Percentiles rank a stretch among this genome's conserved stretches.
phyloP scores from a whole-genome alignment of 2,888 invertebrate species.

The Brassicogethes aeneus region DNA sequence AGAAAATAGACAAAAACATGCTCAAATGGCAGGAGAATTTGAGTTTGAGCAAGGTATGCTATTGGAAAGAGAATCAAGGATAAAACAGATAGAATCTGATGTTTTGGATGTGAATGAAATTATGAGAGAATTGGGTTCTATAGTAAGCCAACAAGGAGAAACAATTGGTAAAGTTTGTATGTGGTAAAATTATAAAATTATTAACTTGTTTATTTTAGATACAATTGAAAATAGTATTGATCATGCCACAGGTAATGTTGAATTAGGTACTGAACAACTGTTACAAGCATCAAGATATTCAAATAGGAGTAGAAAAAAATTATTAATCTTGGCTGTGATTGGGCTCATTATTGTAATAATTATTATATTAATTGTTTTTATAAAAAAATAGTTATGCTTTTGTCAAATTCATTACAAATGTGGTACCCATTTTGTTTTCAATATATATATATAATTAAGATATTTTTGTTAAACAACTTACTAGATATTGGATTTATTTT shows the following conservation, averaged over 20 bases:
- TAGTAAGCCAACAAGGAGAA: slow-evolving; percentile 65
- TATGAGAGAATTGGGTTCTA: slow-evolving; percentile 63
- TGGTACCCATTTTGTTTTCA: too few species aligned
- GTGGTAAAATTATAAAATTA: slow-evolving; percentile 5
- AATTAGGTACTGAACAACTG: slow-evolving; percentile 68
- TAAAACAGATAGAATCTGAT: slow-evolving; percentile 71
- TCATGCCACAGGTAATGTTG: slow-evolving; percentile 63
- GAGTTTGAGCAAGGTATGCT: slow-evolving; percentile 75
- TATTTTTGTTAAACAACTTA: too few species aligned
- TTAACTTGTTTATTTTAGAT: slow-evolving; percentile 47
- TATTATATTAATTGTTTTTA: slow-evolving; percentile 58
- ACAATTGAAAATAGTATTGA: slow-evolving; percentile 78
- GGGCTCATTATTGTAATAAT: slow-evolving; percentile 57
- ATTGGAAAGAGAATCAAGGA: slow-evolving; percentile 69
- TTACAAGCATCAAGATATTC: slow-evolving; percentile 75
- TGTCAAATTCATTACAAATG: too few species aligned
- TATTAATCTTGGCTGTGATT: slow-evolving; percentile 60
- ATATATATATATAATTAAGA: too few species aligned
- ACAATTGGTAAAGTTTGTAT: slow-evolving; percentile 50
- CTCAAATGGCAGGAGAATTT: slow-evolving; percentile 46
- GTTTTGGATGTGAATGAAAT: slow-evolving; percentile 77
- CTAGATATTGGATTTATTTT: too few species aligned
- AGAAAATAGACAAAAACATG: slow-evolving; percentile 40
- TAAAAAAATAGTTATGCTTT: too few species aligned
- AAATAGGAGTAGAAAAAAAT: slow-evolving; percentile 64